phyloP scores from a whole-genome alignment of 64 coral and sea anemone species.

The Montipora foliosa region DNA sequence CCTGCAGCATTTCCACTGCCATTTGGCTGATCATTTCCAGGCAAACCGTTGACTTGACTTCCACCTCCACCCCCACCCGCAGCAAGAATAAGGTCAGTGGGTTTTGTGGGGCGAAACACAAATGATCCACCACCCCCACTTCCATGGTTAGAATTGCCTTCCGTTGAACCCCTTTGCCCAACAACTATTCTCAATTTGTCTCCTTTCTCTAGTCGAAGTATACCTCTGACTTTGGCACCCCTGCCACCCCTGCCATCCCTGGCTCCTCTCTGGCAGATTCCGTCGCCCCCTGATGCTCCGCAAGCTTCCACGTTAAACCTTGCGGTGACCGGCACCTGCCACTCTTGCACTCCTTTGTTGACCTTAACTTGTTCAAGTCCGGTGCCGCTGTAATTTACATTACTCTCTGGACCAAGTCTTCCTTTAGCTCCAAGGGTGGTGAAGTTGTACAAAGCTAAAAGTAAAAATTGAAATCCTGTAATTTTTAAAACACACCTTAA shows the following conservation, averaged over 20 bases:
- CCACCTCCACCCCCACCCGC: conserved; percentile 87
- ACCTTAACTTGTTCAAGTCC: conserved; percentile 38
- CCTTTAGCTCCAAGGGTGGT: conserved; percentile 75
- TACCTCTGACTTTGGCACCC: conserved; percentile 69
- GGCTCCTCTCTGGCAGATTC: conserved; percentile 8
- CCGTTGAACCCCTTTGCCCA: conserved; percentile 57
- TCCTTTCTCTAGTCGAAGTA: conserved; percentile 50
- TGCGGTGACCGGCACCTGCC: conserved; percentile 67
- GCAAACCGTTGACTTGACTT: neutral
- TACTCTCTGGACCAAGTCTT: conserved; percentile 41
- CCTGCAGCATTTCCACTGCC: conserved; percentile 30
- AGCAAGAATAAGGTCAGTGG: conserved; percentile 11
- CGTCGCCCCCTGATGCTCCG: conserved; percentile 75
- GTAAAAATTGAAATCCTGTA: neutral
- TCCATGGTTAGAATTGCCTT: neutral
- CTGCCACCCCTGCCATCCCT: no score
- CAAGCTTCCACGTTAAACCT: conserved; percentile 63
- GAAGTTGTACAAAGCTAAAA: conserved; percentile 50
- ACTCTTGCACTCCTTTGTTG: conserved; percentile 61
- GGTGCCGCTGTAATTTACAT: conserved; percentile 2
- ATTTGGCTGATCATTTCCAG: conserved; percentile 48
- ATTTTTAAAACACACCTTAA: neutral
- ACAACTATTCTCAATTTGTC: conserved; percentile 61
- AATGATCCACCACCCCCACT: conserved; percentile 80
- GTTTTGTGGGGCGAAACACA: conserved; percentile 11